Conservation (phyloP, 2,113 vertebrate genomes). For the Sphaerodactylus townsendi region DNA sequence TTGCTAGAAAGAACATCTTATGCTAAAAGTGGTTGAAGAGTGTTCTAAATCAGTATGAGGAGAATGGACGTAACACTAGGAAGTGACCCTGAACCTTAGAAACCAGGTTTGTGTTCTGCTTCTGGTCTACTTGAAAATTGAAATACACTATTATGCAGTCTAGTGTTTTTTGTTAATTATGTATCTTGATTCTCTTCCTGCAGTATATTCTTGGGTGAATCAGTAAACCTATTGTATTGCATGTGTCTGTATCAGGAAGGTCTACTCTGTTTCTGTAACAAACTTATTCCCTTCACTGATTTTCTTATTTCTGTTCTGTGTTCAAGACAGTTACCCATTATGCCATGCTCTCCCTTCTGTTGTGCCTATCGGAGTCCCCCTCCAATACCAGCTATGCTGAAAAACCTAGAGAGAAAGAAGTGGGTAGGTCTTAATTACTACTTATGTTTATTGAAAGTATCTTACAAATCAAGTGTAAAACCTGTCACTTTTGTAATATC, state of each 20-base stretch:
- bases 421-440: constrained; percentile 66
- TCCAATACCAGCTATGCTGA: constrained; percentile 89
- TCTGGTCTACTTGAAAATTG: neutral
- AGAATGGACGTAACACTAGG: neutral
- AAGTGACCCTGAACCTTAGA: neutral
- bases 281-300: constrained; percentile 22
- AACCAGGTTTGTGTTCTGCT: neutral
- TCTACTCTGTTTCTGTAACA: constrained; percentile 10
- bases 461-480: neutral
- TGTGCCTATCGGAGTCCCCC: constrained; percentile 90
- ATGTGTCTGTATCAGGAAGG: neutral
- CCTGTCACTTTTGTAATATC: constrained; percentile 29
- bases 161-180: neutral
- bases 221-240: neutral
- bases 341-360: constrained; percentile 86
- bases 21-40: neutral
- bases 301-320: constrained; percentile 36
- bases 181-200: neutral
- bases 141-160: neutral
- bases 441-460: constrained; percentile 24
- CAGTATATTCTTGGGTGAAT: neutral
- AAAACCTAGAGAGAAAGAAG: constrained; percentile 81
- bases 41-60: neutral
- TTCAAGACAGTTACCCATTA: constrained; percentile 85
- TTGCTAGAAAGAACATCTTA: neutral